phyloP scores from a whole-genome alignment of 1,140 invertebrate species.

The Monomorium pharaonis region DNA sequence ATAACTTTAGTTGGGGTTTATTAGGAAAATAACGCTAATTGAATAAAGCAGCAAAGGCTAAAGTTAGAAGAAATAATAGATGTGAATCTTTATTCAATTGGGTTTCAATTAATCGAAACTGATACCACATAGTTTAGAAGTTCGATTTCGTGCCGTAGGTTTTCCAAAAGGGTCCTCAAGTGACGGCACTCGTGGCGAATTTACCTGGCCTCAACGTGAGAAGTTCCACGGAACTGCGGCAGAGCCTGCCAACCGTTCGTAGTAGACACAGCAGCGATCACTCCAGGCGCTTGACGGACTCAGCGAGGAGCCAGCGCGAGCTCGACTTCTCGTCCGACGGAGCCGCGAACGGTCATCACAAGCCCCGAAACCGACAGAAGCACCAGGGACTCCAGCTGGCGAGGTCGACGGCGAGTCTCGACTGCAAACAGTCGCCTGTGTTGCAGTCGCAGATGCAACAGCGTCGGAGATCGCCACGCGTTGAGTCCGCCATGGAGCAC shows the following conservation, averaged over 20 bases:
- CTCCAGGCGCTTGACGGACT: conserved; percentile 64
- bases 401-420: conserved; percentile 80
- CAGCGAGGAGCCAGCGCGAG: conserved; percentile 73
- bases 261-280: conserved; percentile 76
- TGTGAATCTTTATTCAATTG: not conserved
- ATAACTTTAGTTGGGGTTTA: too few relatives aligned
- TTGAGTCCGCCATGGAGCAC: conserved; percentile 77
- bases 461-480: conserved; percentile 71
- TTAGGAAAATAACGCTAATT: not conserved
- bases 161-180: conserved; percentile 88
- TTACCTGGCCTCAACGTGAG: conserved; percentile 86
- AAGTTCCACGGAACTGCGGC: conserved; percentile 75
- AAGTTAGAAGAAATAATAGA: not conserved
- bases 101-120: not conserved
- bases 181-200: conserved; percentile 86
- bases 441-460: conserved; percentile 71
- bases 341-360: conserved; percentile 75
- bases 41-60: not conserved
- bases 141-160: conserved; percentile 82
- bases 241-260: conserved; percentile 78
- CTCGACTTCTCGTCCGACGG: conserved; percentile 77
- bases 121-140: not conserved
- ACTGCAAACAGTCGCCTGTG: conserved; percentile 77
- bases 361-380: conserved; percentile 75
- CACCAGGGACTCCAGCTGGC: conserved; percentile 74